Base-by-base conservation (phyloP, 2,888 invertebrate genomes). In the Leistus spinibarbis region DNA sequence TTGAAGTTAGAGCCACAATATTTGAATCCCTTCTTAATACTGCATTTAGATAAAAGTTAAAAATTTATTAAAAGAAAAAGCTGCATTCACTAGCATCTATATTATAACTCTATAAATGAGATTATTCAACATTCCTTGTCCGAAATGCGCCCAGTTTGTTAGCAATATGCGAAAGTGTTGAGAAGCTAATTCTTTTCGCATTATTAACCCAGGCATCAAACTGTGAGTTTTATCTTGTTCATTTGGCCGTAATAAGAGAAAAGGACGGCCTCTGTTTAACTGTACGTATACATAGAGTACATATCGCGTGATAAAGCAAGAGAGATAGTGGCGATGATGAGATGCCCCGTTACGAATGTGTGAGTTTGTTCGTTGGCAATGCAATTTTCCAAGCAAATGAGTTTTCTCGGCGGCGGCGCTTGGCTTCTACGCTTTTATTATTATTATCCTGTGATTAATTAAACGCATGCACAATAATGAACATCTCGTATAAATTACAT, bases 401-500 rank as follows among this genome's bases (percentile, higher is more conserved):
- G 5, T 40, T 40, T 40, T 40, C 40, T 40, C 40, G 27, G 27
- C 27, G 27, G 27, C 27, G 40, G 40, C 40, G 40, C 40, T 40
- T 40, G 40, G 40, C 40, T 40, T 40, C 40, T 40, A 7, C 7
- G 40, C 40, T 40, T 40, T 40, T 40, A 27, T 27, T 27, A 27
- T 27, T 27, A 9, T 9, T 27, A 40, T 40, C 4, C 40, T 13
- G 40, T 40, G 40, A 40, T 40, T 40, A 40, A 40, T 40, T 40
- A 40, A 40, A 70, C 70, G 54, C 62, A 63, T 70, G 70, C 70
- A 56, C 70, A 70, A 16, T 70, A 71, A 71, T 71, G 64, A 71
- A 71, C 71, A 65, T 71, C 65, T 71, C 27, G 65, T 71, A 71
- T 71, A 65, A 71, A 71, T 71, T 71, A 71, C 54, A n/a, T n/a